Evolutionary conservation across 2,888 invertebrate species (phyloP).

Genomic region (Craniophora ligustri): DNA sequence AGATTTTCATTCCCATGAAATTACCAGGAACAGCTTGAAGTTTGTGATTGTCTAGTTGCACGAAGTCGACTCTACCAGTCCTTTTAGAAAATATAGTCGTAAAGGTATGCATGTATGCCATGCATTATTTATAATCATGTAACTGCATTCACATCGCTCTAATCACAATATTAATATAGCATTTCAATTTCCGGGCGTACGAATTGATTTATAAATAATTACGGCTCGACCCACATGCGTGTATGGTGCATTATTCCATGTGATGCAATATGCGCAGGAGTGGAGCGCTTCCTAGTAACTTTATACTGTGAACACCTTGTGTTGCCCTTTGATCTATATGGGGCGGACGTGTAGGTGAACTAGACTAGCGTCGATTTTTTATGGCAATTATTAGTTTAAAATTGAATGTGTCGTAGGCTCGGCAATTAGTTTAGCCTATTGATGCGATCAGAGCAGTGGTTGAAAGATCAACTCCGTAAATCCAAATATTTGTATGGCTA

Average conservation of each 20-base stretch:
- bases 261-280: slow-evolving; percentile 66
- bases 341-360: slow-evolving; percentile 3
- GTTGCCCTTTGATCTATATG: slow-evolving; percentile 50
- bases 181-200: slow-evolving; percentile 59
- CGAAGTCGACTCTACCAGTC: too few species aligned
- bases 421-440: too few species aligned
- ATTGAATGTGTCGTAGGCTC: background rate
- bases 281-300: slow-evolving; percentile 56
- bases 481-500: too few species aligned
- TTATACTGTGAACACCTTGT: slow-evolving; percentile 54
- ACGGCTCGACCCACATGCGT: slow-evolving; percentile 63
- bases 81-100: too few species aligned
- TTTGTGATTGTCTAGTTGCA: too few species aligned
- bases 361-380: slow-evolving; percentile 14
- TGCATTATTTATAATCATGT: background rate
- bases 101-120: too few species aligned
- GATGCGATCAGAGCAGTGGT: too few species aligned
- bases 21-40: too few species aligned
- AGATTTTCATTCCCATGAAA: too few species aligned
- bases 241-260: slow-evolving; percentile 66
- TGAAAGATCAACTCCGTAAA: too few species aligned
- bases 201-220: slow-evolving; percentile 83
- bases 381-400: slow-evolving; percentile 2
- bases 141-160: background rate
- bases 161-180: slow-evolving; percentile 54